Base-by-base conservation (phyloP, 2,113 vertebrate species). In the Bothrops jararaca region DNA sequence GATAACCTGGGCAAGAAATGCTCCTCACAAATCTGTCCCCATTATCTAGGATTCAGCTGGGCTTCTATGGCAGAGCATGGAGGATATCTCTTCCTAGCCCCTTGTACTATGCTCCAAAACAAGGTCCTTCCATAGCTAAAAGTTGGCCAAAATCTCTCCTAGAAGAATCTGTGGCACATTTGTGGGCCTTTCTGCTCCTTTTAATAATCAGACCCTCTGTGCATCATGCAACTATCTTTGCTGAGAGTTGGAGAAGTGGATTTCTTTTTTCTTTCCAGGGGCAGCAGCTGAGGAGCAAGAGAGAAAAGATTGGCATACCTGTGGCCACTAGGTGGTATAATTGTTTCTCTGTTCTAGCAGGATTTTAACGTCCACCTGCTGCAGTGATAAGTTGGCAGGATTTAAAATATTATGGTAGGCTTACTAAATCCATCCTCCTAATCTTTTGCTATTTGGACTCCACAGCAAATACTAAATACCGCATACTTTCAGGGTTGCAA, bases 281-380 rank as follows among this genome's bases (percentile, higher is more conserved):
- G 1, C 0, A 26, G 42, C 3, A 15, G 4, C 74, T 42, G 74
- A 22, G 34, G 74, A 80, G 34, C 7, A 80, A 80, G 12, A 11
- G 18, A 39, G 5, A 20, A 64, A 0, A 69, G 53, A 8, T 29
- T 92, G 91, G 90, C 23, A 15, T 9, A 20, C 18, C 42, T 20
- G 3, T 0, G 39, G 93, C 96, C 97, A 92, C 96, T 97, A 96
- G 97, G 90, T 96, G 96, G 5, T 92, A 95, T 92, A 95, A 90
- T 93, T 89, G 91, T 95, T 89, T 93, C 29, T 93, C 85, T n/a
- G 0, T 22, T 64, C 57, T 0, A 85, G 0, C 6, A 15, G 48
- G 54, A 4, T 0, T 92, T 89, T 69, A 80, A 53, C 95, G 34
- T 54, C 90, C 0, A 7, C 74, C 89, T 69, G 53, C 58, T 3